phyloP scores from a whole-genome alignment of 2,113 vertebrate genomes.

The Synchiropus splendidus region DNA sequence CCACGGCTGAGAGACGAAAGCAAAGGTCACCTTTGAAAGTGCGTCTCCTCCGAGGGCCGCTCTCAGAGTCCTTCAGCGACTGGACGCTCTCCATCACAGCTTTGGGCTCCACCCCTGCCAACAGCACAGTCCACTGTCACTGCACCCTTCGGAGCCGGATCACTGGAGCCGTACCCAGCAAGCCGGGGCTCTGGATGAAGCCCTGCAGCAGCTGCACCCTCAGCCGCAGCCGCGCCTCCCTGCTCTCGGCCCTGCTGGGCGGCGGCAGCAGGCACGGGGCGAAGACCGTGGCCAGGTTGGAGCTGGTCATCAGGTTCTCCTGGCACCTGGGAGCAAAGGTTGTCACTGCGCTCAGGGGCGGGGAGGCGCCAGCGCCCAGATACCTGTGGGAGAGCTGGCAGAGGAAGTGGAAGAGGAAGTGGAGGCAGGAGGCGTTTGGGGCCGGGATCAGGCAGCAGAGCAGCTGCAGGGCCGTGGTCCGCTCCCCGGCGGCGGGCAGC shows the following conservation, averaged over 20 bases:
- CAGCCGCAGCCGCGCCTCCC: slow-evolving; percentile 72
- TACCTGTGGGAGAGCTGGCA: slow-evolving; percentile 77
- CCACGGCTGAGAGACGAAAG: slow-evolving; percentile 1
- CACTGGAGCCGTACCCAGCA: slow-evolving; percentile 67
- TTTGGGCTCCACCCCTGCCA: slow-evolving; percentile 74
- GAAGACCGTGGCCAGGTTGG: slow-evolving; percentile 83
- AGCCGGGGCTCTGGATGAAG: slow-evolving; percentile 73
- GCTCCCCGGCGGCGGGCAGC: slow-evolving; percentile 59
- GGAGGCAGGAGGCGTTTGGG: slow-evolving; percentile 62
- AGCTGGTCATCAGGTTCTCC: slow-evolving; percentile 85
- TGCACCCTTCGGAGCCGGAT: not conserved
- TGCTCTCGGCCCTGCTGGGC: slow-evolving; percentile 70
- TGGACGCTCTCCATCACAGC: slow-evolving; percentile 75
- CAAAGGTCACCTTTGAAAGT: slow-evolving; percentile 72
- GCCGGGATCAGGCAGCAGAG: slow-evolving; percentile 77
- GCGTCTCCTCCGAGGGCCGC: slow-evolving; percentile 56
- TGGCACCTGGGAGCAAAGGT: slow-evolving; percentile 60
- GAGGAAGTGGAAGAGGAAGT: slow-evolving; percentile 82
- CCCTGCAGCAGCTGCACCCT: slow-evolving; percentile 72
- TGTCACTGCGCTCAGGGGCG: too few species aligned
- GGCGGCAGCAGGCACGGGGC: slow-evolving; percentile 81
- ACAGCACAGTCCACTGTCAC: not conserved
- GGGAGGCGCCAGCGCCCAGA: not conserved
- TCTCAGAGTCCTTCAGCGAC: slow-evolving; percentile 63
- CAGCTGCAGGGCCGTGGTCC: slow-evolving; percentile 73